Evolutionary conservation across 1,140 invertebrate species (phyloP).

Genomic region (Leptonema lineaticorne): DNA sequence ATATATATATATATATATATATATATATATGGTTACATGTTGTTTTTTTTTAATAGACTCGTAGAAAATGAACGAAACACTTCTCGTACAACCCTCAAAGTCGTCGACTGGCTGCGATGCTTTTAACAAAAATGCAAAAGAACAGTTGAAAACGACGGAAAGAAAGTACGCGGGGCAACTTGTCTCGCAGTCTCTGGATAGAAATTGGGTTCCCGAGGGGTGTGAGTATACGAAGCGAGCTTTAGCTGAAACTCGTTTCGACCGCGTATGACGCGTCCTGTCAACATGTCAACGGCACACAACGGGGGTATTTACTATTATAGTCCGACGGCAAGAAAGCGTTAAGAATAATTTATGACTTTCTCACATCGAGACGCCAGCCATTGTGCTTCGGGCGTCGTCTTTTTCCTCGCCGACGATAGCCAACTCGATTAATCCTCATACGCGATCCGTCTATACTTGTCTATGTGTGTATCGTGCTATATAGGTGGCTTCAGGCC

Average conservation of each 20-base stretch:
- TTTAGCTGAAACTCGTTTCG: slow-evolving; percentile 31
- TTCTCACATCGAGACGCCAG: slow-evolving; percentile 35
- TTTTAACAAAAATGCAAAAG: background rate
- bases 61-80: too few relatives aligned
- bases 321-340: slow-evolving; percentile 15
- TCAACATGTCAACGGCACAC: slow-evolving; percentile 37
- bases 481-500: too few relatives aligned
- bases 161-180: too few relatives aligned
- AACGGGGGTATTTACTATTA: slow-evolving; percentile 9
- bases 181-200: too few relatives aligned
- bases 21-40: too few relatives aligned
- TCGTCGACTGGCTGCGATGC: too few relatives aligned
- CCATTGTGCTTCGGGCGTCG: slow-evolving; percentile 28
- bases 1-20: too few relatives aligned
- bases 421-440: slow-evolving; percentile 6
- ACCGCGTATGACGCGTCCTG: slow-evolving; percentile 29
- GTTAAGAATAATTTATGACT: slow-evolving; percentile 38
- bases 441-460: background rate
- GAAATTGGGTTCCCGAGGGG: too few relatives aligned
- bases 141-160: background rate
- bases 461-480: too few relatives aligned
- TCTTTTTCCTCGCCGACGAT: slow-evolving; percentile 1
- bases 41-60: too few relatives aligned
- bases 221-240: background rate
- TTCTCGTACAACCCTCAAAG: too few relatives aligned